Evolutionary conservation across 2,113 vertebrate species (phyloP).

Genomic region (Mus spicilegus): DNA sequence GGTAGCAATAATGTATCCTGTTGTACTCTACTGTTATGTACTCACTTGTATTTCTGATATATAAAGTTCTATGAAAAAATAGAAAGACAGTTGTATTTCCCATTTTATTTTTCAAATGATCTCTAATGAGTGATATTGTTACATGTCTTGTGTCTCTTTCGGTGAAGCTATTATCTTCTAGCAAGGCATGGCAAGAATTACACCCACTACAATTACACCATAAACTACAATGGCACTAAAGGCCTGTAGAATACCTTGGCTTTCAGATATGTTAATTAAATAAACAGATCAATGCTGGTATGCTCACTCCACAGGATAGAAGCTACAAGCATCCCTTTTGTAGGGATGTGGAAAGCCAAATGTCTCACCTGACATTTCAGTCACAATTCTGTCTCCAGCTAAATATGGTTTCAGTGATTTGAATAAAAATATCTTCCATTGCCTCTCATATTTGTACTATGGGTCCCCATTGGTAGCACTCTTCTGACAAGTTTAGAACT

Average conservation of each 20-base stretch:
- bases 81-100: background rate
- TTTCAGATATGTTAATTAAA: background rate
- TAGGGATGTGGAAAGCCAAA: too few species aligned
- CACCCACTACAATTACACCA: background rate
- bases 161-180: background rate
- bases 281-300: too few species aligned
- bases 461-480: background rate
- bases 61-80: background rate
- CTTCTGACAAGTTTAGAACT: background rate
- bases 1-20: background rate
- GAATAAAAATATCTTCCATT: background rate
- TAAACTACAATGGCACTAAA: background rate
- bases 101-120: background rate
- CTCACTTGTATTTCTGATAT: background rate
- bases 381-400: background rate
- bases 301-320: background rate
- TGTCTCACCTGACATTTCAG: background rate
- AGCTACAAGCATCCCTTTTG: background rate
- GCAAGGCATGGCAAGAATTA: too few species aligned
- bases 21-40: background rate
- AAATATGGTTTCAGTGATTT: background rate
- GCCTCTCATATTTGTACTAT: background rate
- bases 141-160: background rate
- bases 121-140: too few species aligned
- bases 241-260: background rate